Base-by-base conservation (phyloP, 2,113 vertebrate genomes). In the Telmatochromis brachygnathus region DNA sequence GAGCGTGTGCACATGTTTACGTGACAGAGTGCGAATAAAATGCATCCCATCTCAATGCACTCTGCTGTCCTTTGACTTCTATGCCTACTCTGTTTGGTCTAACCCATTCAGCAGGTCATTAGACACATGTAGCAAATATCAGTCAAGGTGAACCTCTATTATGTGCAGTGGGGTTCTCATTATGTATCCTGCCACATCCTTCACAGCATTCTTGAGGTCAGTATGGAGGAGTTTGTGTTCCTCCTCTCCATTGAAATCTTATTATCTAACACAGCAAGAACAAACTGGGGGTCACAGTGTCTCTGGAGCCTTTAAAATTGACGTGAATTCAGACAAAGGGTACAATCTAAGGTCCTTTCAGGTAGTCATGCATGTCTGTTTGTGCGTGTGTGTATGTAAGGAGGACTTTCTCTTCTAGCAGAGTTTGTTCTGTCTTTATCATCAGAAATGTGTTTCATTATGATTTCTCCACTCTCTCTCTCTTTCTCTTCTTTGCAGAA, bases 401-500 rank as follows among this genome's bases (percentile, higher is more conserved):
- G 80, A 58, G 42, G 58, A 86, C 21, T 60, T 89, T 81, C 82
- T 55, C 81, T 88, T 91, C 8, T 21, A n/a, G 33, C 86, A 23
- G 51, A 33, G 51, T 55, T 79, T 83, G 30, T 45, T 82, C 47
- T 60, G 56, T 88, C 7, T 88, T 73, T 54, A 15, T 84, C 19
- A 47, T 79, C 13, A 56, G 15, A 86, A 79, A 47, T 56, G 13
- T 79, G 45, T 77, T 33, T 79, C 56, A 21, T 81, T 9, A 49
- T 55, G 17, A 35, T 26, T 84, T 26, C 85, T 65, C 90, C n/a
- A 84, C 62, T 68, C 21, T 4, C 68, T 87, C 23, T 88, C 39
- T 85, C 19, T 84, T 68, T 82, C 30, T 92, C 28, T 83, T 62
- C 89, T 30, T 62, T 88, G 33, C 75, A 99, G 98, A 99, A 99